Evolutionary conservation across 1,140 invertebrate species (phyloP).

Genomic region (Hydropsyche tenuis): DNA sequence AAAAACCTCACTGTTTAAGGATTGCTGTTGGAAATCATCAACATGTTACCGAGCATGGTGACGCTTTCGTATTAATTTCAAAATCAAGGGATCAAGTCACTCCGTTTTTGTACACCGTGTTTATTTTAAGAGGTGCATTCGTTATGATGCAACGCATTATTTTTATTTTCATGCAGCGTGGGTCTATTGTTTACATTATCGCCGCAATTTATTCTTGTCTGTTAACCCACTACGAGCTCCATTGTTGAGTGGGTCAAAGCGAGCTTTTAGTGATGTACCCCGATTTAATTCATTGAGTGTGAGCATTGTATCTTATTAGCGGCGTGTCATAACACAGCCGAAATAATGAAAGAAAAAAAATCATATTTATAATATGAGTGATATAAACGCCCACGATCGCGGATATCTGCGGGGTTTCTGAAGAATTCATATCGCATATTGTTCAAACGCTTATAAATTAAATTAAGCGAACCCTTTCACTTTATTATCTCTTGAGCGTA

Average conservation of each 20-base stretch:
- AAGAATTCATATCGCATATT: slow-evolving; percentile 22
- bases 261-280: neutral
- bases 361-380: neutral
- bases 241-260: neutral
- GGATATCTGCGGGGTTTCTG: slow-evolving; percentile 16
- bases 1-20: no score
- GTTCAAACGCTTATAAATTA: slow-evolving; percentile 27
- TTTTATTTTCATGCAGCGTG: slow-evolving; percentile 19
- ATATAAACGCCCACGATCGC: slow-evolving; percentile 5
- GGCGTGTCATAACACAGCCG: no score
- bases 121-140: slow-evolving; percentile 19
- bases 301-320: neutral
- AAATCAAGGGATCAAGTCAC: neutral
- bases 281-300: slow-evolving; percentile 1
- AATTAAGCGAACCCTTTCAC: slow-evolving; percentile 22
- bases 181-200: slow-evolving; percentile 44
- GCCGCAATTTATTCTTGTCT: slow-evolving; percentile 42
- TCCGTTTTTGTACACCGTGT: slow-evolving; percentile 20
- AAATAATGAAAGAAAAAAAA: neutral
- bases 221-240: slow-evolving; percentile 2
- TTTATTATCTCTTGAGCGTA: neutral
- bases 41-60: no score
- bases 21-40: no score
- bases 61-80: no score
- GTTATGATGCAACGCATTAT: slow-evolving; percentile 14